Conservation (phyloP, 2,113 vertebrate genomes). For the Lophura nycthemera region DNA sequence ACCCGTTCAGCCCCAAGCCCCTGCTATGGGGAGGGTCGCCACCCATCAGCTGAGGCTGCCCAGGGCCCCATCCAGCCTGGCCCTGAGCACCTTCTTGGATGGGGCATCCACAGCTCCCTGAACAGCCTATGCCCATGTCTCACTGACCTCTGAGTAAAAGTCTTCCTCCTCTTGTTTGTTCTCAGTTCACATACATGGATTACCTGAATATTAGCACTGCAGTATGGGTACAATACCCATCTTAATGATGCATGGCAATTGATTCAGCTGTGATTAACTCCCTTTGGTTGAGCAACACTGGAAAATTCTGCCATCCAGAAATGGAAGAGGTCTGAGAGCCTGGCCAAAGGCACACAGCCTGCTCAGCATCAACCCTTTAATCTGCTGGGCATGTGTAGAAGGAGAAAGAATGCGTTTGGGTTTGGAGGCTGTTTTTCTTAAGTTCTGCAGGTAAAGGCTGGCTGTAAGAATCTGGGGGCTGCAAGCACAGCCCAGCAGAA, state of each 20-base stretch:
- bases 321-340: too few species aligned
- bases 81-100: too few species aligned
- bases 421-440: background rate
- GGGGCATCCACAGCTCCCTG: too few species aligned
- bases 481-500: background rate
- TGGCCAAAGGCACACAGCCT: background rate
- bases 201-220: background rate
- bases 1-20: too few species aligned
- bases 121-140: too few species aligned
- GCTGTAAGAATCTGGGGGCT: background rate
- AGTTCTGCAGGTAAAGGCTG: background rate
- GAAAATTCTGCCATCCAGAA: background rate
- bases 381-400: background rate
- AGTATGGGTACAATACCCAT: rapidly evolving
- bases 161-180: background rate
- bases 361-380: background rate
- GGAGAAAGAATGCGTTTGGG: background rate
- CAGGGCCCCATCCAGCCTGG: background rate
- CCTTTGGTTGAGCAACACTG: background rate
- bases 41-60: background rate
- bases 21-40: too few species aligned
- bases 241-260: background rate
- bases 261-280: background rate
- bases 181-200: rapidly evolving
- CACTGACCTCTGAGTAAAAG: background rate